Evolutionary conservation across 2,888 invertebrate species (phyloP), one percentile per base, ranked within the genome.

Genomic region (Spicauda simplicius): DNA sequence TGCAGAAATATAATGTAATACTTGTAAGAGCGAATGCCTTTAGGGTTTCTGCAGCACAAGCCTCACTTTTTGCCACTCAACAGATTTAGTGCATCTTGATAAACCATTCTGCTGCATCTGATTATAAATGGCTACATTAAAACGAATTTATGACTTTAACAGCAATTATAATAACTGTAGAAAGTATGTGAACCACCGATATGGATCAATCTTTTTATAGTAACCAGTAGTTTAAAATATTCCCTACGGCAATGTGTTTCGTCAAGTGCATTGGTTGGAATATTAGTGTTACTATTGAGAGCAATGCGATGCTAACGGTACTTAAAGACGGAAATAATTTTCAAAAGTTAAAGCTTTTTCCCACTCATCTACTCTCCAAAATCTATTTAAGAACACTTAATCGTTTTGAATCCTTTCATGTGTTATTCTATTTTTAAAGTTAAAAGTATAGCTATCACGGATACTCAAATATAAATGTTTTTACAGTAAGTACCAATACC

Each of bases 201-300:
- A 61, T 37, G 53, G 16, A 61, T 41, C 54, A 37, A 59, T 33
- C 54, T 54, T 60, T 60, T 66, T 66, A 59, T 66, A 48, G 60
- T 37, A 20, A n/a, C 60, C 60, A 60, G 48, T 60, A 66, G 55
- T 66, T 33, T 66, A 66, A 66, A 66, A 60, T 66, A 55, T 59
- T 60, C 37, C 59, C 45, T 19, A 50, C 54, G 48, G 55, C 59
- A 66, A 60, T 60, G 53, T 66, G 66, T 45, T 66, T 48, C 60
- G 48, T 66, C 60, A 66, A 66, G 66, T 60, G 66, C 54, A 25
- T 55, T n/a, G 50, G 55, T 60, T 65, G n/a, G 45, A 65, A 54
- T 54, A 53, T 65, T 30, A 54, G 52, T 20, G 65, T 30, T 59
- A 30, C 45, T 48, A 45, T 59, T 66, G 60, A 60, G 48, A 60